Base-by-base conservation (phyloP, 2,797 vertebrate genomes). In the Tenualosa thibaudeaui region DNA sequence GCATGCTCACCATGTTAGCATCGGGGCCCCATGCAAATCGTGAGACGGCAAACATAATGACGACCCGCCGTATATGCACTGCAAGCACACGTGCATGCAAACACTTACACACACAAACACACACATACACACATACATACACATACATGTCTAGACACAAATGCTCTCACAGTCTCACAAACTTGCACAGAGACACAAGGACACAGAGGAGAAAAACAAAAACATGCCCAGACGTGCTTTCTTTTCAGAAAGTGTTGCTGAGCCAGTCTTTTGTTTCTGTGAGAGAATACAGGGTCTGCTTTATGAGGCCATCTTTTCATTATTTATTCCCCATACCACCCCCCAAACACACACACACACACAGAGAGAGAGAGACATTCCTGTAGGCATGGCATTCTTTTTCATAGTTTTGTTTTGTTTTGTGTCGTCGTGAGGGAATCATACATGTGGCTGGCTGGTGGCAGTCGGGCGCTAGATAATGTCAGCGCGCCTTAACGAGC, bases 401-500 rank as follows among this genome's bases (percentile, higher is more conserved):
- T 78, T 78, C 26, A 68, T 51, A 0, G 6, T 50, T 62, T 53
- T 51, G 43, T 17, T 71, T 53, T 26, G 5, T 24, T 71, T 40
- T 75, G 71, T 71, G 65, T 40, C 5, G 65, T 46, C 17, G 7
- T 78, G 17, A 46, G 31, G 65, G 65, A 5, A 17, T 31, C 65
- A 71, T 40, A 78, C 19, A 37, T 78, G 71, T 46, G 37, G 37
- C 71, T 22, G 37, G 86, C 87, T 88, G 46, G 87, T 82, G 81
- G 81, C 87, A 84, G 85, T 88, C 85, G 85, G 68, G 86, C 68
- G 85, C 85, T 68, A 84, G 85, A 86, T 91, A 88, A 90, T 89
- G 89, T 88, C 88, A 89, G 85, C 62, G 82, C 68, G 51, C 81
- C 82, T 84, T 88, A 91, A 90, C 86, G 88, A 91, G 89, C 86